phyloP scores from a whole-genome alignment of 2,888 invertebrate genomes.

The Orthosia gracilis region DNA sequence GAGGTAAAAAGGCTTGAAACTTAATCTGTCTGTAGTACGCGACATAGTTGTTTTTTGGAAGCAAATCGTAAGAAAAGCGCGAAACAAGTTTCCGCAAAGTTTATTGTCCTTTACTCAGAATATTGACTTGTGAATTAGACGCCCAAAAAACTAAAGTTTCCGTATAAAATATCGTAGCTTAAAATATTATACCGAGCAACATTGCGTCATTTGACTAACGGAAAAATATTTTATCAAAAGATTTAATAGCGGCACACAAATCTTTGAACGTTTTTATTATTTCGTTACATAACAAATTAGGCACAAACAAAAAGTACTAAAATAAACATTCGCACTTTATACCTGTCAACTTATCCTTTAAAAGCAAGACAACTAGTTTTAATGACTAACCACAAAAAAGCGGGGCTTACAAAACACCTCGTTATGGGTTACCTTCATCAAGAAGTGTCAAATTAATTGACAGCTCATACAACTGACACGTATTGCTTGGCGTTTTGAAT shows the following conservation, averaged over 20 bases:
- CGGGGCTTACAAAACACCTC: conserved; percentile 78
- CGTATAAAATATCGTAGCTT: conserved; percentile 30
- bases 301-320: conserved; percentile 63
- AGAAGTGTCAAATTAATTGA: conserved; percentile 89
- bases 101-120: conserved; percentile 23
- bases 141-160: conserved; percentile 23
- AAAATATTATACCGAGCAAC: conserved; percentile 22
- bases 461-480: conserved; percentile 85
- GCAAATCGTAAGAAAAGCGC: not conserved
- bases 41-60: conserved; percentile 1
- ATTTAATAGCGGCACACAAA: conserved; percentile 56
- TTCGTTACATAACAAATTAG: conserved; percentile 68
- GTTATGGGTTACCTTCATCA: conserved; percentile 87
- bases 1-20: conserved; percentile 9
- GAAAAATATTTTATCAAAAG: conserved; percentile 42
- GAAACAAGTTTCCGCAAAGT: conserved; percentile 25
- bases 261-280: conserved; percentile 60
- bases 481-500: conserved; percentile 84
- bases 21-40: conserved; percentile 10
- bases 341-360: conserved; percentile 82
- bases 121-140: conserved; percentile 19
- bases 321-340: conserved; percentile 78
- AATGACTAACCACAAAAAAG: conserved; percentile 80
- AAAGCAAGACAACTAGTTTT: conserved; percentile 78
- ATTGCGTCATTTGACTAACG: conserved; percentile 45